Percentiles rank a stretch among this genome's conserved stretches.
These are phyloP conservation scores for Thripadectes ignobilis DNA, from an alignment of 2,797 vertebrate genomes.

Conservation along the genomic window DNA sequence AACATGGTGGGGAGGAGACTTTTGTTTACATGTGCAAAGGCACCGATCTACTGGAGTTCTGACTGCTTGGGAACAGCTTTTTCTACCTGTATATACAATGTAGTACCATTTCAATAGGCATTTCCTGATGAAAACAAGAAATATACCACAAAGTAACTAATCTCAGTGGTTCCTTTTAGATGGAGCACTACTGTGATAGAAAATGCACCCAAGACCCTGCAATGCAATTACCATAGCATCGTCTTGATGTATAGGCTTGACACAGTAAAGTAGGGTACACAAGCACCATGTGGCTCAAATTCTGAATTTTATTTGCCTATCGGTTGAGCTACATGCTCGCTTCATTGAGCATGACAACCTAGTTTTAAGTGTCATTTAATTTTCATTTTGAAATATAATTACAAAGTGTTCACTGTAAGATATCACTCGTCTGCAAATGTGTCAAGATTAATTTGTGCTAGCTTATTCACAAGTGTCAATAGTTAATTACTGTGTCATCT, in stretches of 20 bases:
- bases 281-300: constrained; percentile 82
- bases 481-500: constrained; percentile 99
- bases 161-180: constrained; percentile 63
- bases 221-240: constrained; percentile 75
- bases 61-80: constrained; percentile 29
- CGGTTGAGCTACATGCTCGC: constrained; percentile 87
- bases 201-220: constrained; percentile 62
- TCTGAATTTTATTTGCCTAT: constrained; percentile 85
- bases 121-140: constrained; percentile 67
- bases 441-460: constrained; percentile 99
- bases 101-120: constrained; percentile 38
- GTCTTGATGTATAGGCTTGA: constrained; percentile 74
- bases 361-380: constrained; percentile 99
- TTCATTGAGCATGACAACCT: constrained; percentile 99
- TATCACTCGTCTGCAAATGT: constrained; percentile 99
- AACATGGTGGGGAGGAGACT: background rate
- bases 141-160: constrained; percentile 61
- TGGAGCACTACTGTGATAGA: constrained; percentile 40
- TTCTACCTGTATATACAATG: constrained; percentile 23
- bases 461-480: constrained; percentile 99
- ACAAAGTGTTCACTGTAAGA: constrained; percentile 99
- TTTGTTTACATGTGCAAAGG: background rate
- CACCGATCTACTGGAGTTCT: background rate
- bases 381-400: constrained; percentile 99
- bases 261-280: constrained; percentile 77